Conservation (phyloP, 2,113 vertebrate genomes). For the Struthio camelus region DNA sequence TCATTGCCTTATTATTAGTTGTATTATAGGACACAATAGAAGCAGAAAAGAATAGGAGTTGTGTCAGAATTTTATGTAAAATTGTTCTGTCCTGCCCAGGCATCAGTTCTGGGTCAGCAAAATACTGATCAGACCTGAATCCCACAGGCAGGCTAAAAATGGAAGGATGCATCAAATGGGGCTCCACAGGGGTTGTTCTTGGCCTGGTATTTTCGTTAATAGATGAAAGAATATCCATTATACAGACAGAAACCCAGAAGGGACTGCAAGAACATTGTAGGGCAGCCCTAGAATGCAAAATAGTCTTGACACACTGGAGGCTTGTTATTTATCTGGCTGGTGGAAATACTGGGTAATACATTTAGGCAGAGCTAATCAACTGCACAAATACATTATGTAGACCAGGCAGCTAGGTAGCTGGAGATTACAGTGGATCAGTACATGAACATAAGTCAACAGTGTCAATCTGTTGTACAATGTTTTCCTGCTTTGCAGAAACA, state of each 20-base stretch:
- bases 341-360: background rate
- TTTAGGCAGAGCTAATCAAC: background rate
- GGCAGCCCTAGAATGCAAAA: background rate
- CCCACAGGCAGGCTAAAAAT: conserved; percentile 9
- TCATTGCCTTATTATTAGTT: conserved; percentile 57
- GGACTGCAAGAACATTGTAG: background rate
- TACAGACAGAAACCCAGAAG: background rate
- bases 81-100: conserved; percentile 21
- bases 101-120: conserved; percentile 31
- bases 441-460: background rate
- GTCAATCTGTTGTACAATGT: background rate
- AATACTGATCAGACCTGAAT: conserved; percentile 25
- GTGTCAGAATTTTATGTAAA: conserved; percentile 42
- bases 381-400: background rate
- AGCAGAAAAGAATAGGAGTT: conserved; percentile 51
- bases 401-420: background rate
- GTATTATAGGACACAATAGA: conserved; percentile 58
- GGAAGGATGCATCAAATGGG: conserved; percentile 17
- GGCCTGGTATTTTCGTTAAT: background rate
- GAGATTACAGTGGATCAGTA: background rate
- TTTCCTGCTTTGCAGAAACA: background rate
- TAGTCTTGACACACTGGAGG: background rate
- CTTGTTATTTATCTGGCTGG: background rate
- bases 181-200: background rate
- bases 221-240: conserved; percentile 3